Evolutionary conservation across 2,797 vertebrate species (phyloP), one percentile per base, ranked within the genome.

Genomic region (Eospalax fontanierii): DNA sequence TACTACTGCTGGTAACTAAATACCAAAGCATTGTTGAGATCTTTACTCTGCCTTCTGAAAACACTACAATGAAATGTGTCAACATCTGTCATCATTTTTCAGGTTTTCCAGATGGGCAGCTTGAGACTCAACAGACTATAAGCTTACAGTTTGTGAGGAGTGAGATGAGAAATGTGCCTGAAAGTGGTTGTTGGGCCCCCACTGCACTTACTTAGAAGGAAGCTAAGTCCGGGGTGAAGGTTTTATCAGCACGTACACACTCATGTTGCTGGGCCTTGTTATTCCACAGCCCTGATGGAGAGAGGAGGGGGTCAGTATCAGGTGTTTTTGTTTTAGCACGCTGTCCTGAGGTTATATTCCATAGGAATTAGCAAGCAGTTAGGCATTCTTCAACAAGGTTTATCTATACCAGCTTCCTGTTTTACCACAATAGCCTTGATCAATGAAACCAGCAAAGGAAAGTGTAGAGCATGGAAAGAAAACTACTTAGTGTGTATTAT

Each of bases 301-400:
- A 83, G 85, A 98, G 93, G 96, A 97, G 97, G 92, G 63, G 90
- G 98, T 96, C 18, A 80, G 28, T 16, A 94, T 79, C 11, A 22
- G 59, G 82, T 96, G 73, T 96, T 98, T 96, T 97, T 96, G 95
- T 97, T 97, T 70, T 89, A n/a, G 70, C 90, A 50, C 54, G 95
- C 92, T 97, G 95, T 93, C 96, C 98, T 79, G 63, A 80, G 89
- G 97, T 93, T 96, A 70, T 96, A 94, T 96, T 98, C 75, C 73
- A 78, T 26, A 96, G 90, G 97, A 96, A 96, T 98, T 98, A 97
- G 96, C 95, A 95, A 97, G 94, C 97, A 98, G 22, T 10, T 63
- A 24, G 54, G 38, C 26, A 43, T 24, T 89, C 97, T 97, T 97
- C 96, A 97, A 94, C 78, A 96, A 90, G 70, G 95, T 63, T 87